A percentile compares a stretch with the other conserved stretches of the same genome.
These are phyloP conservation scores for Diphyllodes magnificus DNA, from an alignment of 2,113 vertebrate genomes.

Conservation along the genomic window DNA sequence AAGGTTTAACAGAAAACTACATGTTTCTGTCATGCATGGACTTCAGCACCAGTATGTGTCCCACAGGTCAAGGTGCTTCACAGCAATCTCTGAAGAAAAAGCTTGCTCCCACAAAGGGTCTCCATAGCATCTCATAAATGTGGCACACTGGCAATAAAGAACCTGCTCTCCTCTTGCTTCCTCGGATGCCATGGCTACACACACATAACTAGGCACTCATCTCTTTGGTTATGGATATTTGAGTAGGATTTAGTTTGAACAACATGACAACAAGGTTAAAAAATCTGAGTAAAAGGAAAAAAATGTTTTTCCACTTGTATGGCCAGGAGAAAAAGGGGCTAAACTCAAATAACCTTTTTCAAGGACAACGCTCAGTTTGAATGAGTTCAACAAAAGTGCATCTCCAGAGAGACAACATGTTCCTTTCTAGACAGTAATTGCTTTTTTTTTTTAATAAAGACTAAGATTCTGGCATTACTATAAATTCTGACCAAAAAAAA, in stretches of 20 bases:
- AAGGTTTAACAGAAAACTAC: background rate
- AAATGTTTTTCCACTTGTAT: background rate
- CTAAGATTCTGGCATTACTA: background rate
- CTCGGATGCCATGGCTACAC: background rate
- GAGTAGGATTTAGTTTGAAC: background rate
- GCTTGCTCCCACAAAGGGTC: background rate
- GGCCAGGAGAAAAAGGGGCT: background rate
- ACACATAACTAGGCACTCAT: background rate
- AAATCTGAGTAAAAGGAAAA: background rate
- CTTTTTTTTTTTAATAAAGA: background rate
- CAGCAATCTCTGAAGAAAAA: background rate
- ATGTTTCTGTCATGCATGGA: fast-evolving
- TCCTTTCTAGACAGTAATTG: background rate
- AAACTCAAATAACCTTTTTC: background rate
- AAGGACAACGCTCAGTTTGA: background rate
- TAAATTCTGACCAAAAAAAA: background rate
- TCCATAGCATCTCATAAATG: background rate
- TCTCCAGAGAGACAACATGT: background rate
- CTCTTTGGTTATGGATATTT: background rate
- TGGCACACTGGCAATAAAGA: background rate
- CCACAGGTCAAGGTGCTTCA: background rate
- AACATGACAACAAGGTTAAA: background rate
- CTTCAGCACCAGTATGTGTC: background rate
- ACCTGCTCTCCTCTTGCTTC: background rate
- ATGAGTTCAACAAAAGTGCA: background rate